Evolutionary conservation across 2,888 invertebrate species (phyloP), one percentile per base, ranked within the genome.

Genomic region (Tricholauxania praeusta): DNA sequence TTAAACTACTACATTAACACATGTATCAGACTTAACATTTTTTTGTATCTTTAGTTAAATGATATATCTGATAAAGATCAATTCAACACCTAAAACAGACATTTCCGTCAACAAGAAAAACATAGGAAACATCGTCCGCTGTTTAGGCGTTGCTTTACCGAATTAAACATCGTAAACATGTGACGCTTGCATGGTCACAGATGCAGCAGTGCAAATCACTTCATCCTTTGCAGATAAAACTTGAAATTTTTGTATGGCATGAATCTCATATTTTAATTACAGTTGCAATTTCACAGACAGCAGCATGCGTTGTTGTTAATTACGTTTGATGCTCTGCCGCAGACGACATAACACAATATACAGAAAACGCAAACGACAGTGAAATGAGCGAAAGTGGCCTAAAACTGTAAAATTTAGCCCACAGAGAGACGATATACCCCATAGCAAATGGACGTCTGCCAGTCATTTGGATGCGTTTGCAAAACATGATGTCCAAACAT

Each of bases 231-330:
- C 39, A 39, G 39, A 39, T 39, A 39, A 10, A 39, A 39, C 39
- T 39, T 39, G 10, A 5, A 39, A 39, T 32, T 17, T 39, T 62
- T 59, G 19, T 19, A 12, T 51, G n/a, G 49, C n/a, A 59, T 39
- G 70, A 63, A 70, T 62, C 70, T 63, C 70, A 70, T 70, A 70
- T 70, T 70, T 70, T 70, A 70, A 70, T 70, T 70, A 70, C 70
- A 70, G 70, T 70, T 52, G 62, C 70, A 62, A 63, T 63, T 70
- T 70, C 70, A 63, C 62, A 70, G 63, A 70, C 70, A 70, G 10
- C 39, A 39, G 62, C 53, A 70, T 62, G 70, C 53, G 62, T 52
- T 70, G 70, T 70, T 70, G 70, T 70, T 70, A 70, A 70, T 70
- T 70, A 70, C 63, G 62, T 70, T 70, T 62, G 70, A 70, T 28